phyloP scores from a whole-genome alignment of 2,797 vertebrate species.

The Salmo trutta region DNA sequence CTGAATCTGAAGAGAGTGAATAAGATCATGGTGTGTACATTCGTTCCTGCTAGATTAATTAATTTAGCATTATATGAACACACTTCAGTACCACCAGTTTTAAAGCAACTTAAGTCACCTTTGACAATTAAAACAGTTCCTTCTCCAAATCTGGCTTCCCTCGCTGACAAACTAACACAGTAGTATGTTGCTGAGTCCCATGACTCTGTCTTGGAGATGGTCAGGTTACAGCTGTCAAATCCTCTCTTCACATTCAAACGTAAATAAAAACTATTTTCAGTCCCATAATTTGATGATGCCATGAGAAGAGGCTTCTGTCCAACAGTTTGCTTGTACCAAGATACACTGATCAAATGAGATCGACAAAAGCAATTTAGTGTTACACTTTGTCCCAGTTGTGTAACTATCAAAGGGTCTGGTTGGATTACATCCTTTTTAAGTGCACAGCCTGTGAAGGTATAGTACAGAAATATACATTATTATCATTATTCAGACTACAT shows the following conservation, averaged over 20 bases:
- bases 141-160: slow-evolving; percentile 6
- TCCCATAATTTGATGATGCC: neutral
- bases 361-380: too few relatives aligned
- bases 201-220: slow-evolving; percentile 15
- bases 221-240: slow-evolving; percentile 8
- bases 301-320: neutral
- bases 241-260: slow-evolving; percentile 1
- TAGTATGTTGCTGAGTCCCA: slow-evolving; percentile 27
- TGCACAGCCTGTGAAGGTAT: too few relatives aligned
- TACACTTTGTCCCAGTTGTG: too few relatives aligned
- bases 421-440: too few relatives aligned
- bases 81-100: neutral
- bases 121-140: slow-evolving; percentile 22
- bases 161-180: slow-evolving; percentile 8
- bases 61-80: neutral
- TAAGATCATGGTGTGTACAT: neutral
- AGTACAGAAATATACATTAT: too few relatives aligned
- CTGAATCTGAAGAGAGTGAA: neutral
- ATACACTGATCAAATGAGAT: too few relatives aligned
- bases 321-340: too few relatives aligned
- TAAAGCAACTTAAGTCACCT: neutral
- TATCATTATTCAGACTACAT: too few relatives aligned
- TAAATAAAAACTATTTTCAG: neutral
- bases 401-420: too few relatives aligned
- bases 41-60: neutral